phyloP scores from a whole-genome alignment of 2,113 vertebrate species.

The Anolis carolinensis region DNA sequence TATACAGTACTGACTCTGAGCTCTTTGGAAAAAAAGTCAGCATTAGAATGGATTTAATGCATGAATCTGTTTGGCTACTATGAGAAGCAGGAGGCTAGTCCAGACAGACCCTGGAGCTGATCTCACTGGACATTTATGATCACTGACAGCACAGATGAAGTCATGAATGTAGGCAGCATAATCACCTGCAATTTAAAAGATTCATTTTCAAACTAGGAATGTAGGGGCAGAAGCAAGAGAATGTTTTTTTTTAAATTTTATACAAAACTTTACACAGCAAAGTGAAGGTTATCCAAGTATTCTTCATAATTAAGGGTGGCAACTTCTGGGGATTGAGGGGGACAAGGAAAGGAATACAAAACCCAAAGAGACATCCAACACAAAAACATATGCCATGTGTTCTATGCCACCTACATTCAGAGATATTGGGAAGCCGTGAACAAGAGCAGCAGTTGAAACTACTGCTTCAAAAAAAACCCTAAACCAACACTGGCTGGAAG shows the following conservation, averaged over 20 bases:
- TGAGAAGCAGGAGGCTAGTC: no score
- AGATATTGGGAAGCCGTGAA: not conserved
- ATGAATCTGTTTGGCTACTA: no score
- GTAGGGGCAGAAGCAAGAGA: no score
- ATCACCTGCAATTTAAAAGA: no score
- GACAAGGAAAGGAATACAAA: not conserved
- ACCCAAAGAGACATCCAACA: not conserved
- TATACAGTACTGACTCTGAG: not conserved
- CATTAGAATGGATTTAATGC: no score
- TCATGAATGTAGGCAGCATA: no score
- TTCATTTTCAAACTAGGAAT: not conserved
- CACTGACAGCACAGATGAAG: no score
- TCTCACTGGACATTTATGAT: no score
- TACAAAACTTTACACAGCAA: no score
- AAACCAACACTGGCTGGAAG: not conserved
- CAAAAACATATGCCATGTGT: not conserved
- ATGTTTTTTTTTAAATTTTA: no score
- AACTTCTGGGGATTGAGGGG: not conserved
- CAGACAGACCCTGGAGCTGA: no score
- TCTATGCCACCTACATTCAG: not conserved
- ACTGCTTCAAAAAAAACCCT: not conserved
- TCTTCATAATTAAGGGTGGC: slow-evolving; percentile 15
- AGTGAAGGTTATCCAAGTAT: not conserved
- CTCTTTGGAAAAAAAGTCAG: not conserved
- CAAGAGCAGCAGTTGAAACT: not conserved